phyloP scores from a whole-genome alignment of 2,888 invertebrate genomes.

The Neoaliturus tenellus region DNA sequence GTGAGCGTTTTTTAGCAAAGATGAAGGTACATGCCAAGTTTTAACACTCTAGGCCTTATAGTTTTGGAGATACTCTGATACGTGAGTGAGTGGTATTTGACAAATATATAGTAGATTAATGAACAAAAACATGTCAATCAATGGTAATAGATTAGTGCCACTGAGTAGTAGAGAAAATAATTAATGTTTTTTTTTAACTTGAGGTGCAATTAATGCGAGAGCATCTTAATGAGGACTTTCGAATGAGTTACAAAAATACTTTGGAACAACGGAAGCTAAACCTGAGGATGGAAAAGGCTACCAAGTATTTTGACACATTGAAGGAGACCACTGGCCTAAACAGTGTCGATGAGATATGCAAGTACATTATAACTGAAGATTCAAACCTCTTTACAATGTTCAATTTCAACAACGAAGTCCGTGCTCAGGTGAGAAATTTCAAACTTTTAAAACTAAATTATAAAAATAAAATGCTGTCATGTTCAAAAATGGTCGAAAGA shows the following conservation, averaged over 20 bases:
- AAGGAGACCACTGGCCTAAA: not conserved
- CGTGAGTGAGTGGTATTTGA: too few relatives aligned
- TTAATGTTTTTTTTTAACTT: too few relatives aligned
- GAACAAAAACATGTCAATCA: too few relatives aligned
- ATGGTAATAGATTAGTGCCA: too few relatives aligned
- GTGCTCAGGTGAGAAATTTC: not conserved
- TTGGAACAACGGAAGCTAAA: not conserved
- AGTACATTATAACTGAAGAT: not conserved
- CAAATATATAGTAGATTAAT: too few relatives aligned
- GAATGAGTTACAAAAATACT: not conserved
- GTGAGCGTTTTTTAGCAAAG: too few relatives aligned
- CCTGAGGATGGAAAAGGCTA: not conserved
- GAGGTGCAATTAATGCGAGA: not conserved
- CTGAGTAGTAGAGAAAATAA: too few relatives aligned
- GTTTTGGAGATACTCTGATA: too few relatives aligned
- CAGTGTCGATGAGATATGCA: not conserved
- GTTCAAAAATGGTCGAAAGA: not conserved
- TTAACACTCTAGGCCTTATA: too few relatives aligned
- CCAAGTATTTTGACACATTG: not conserved
- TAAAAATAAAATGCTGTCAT: not conserved
- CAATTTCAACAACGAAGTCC: slow-evolving; percentile 24
- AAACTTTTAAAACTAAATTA: not conserved
- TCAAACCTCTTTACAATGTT: not conserved
- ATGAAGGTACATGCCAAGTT: too few relatives aligned
- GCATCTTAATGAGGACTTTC: not conserved